Evolutionary conservation across 1,140 invertebrate species (phyloP).

Genomic region (Teleogryllus occipitalis): DNA sequence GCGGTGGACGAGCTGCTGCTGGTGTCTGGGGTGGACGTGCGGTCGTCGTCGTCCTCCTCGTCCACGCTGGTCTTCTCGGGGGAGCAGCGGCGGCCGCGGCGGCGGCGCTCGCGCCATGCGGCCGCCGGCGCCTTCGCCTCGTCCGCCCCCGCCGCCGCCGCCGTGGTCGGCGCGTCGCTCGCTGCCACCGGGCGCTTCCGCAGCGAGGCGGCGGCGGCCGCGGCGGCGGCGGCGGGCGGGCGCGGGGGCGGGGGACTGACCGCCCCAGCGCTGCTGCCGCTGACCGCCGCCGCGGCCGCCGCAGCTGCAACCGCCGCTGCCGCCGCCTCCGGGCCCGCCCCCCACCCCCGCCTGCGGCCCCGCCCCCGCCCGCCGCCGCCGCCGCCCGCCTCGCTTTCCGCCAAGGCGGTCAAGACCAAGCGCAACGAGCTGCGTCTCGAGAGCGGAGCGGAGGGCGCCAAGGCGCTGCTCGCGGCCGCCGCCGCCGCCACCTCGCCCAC

Average conservation of each 20-base stretch:
- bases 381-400: background rate
- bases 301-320: conserved; percentile 20
- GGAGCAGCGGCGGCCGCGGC: too few relatives aligned
- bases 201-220: conserved; percentile 18
- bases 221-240: conserved; percentile 20
- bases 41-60: too few relatives aligned
- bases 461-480: background rate
- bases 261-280: background rate
- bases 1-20: too few relatives aligned
- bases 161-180: too few relatives aligned
- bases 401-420: background rate
- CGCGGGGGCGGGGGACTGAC: background rate
- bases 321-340: conserved; percentile 23
- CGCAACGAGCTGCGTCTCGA: background rate
- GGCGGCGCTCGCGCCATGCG: too few relatives aligned
- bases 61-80: too few relatives aligned
- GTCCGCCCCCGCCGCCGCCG: background rate
- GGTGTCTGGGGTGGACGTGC: too few relatives aligned
- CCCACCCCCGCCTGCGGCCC: background rate
- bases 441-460: background rate
- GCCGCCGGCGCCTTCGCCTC: too few relatives aligned
- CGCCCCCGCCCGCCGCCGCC: background rate
- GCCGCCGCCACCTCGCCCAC: too few relatives aligned
- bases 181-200: conserved; percentile 8
- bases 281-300: conserved; percentile 16